Evolutionary conservation across 2,888 invertebrate species (phyloP).

Genomic region (Drosophila kambysellisi): DNA sequence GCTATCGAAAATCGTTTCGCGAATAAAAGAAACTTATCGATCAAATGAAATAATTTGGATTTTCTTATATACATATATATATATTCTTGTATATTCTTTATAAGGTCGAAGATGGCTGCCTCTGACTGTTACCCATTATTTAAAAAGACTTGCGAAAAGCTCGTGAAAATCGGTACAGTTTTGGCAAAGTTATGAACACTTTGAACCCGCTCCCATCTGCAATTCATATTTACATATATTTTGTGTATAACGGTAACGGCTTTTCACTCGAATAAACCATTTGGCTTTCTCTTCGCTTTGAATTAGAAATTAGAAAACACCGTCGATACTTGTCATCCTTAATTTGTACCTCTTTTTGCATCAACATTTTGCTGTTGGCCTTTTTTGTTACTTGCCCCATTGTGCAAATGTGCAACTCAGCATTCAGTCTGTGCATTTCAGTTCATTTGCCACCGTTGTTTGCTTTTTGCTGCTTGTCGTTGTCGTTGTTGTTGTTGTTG

Average conservation of each 20-base stretch:
- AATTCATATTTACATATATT: too few species aligned
- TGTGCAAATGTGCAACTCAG: conserved; percentile 18
- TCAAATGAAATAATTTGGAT: neutral
- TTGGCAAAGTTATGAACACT: too few species aligned
- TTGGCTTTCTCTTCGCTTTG: neutral
- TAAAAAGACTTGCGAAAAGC: too few species aligned
- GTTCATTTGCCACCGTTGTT: conserved; percentile 49
- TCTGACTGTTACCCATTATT: neutral
- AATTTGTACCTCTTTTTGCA: neutral
- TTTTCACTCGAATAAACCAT: neutral
- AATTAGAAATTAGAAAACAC: neutral
- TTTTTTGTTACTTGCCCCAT: conserved; percentile 11
- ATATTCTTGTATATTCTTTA: neutral
- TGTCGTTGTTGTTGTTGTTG: conserved; percentile 12
- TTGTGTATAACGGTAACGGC: neutral
- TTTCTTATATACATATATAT: too few species aligned
- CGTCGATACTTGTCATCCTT: neutral
- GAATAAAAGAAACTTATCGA: neutral
- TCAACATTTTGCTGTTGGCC: neutral
- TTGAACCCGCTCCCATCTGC: too few species aligned
- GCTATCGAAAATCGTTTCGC: neutral
- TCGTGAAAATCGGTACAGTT: too few species aligned
- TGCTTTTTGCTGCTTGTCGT: conserved; percentile 9
- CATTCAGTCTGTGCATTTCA: conserved; percentile 16
- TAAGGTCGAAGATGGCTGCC: neutral